These are phyloP conservation scores for Parauchenoglanis ngamensis DNA, from an alignment of 2,797 vertebrate species.

Conservation along the genomic window DNA sequence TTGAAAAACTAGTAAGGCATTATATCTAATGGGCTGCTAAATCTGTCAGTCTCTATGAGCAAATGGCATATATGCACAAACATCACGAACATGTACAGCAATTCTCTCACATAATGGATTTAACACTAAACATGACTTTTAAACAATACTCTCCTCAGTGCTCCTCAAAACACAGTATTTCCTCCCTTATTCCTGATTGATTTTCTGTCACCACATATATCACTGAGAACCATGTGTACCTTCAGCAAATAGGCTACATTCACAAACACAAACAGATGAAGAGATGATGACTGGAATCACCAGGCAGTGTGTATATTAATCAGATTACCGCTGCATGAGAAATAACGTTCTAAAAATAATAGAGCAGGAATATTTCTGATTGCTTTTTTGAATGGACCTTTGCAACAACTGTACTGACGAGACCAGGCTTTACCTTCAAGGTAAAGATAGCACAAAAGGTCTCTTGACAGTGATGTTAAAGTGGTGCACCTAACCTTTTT, in stretches of 20 bases:
- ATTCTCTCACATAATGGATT: neutral
- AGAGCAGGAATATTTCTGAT: neutral
- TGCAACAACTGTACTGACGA: neutral
- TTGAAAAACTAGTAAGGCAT: no score
- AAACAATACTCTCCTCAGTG: no score
- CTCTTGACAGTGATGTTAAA: neutral
- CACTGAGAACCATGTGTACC: neutral
- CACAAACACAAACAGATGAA: neutral
- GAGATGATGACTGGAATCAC: neutral
- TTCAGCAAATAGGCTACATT: neutral
- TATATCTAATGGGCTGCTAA: no score
- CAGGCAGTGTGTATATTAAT: neutral
- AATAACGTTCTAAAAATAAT: neutral
- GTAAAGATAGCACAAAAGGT: neutral
- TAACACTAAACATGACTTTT: no score
- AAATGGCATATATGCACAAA: no score
- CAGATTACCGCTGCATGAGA: neutral
- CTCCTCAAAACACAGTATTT: no score
- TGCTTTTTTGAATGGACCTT: neutral
- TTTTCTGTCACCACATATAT: neutral
- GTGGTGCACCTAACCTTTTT: neutral
- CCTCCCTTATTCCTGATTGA: no score
- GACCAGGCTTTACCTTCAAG: neutral
- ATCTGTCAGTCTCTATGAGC: no score
- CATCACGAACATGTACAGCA: no score